Conservation (phyloP, 2,113 vertebrate genomes). For the Neofelis nebulosa region DNA sequence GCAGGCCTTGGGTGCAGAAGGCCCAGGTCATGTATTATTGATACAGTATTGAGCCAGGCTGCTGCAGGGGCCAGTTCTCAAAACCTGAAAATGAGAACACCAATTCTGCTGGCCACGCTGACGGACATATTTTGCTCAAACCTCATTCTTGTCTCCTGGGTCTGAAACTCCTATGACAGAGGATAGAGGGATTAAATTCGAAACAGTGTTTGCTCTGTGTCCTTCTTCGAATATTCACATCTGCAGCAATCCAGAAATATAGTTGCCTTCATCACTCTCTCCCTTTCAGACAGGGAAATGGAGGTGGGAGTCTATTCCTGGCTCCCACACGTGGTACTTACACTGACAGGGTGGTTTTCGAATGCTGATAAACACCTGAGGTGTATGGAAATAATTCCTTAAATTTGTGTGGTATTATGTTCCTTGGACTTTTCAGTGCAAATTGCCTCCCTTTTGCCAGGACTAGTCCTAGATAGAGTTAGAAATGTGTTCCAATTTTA, state of each 20-base stretch:
- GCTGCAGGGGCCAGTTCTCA: constrained; percentile 81
- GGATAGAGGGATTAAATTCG: neutral
- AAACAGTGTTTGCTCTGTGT: neutral
- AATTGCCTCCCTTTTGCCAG: neutral
- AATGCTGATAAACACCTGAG: neutral
- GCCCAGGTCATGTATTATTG: constrained; percentile 95
- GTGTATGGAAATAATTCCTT: neutral
- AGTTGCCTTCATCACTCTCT: neutral
- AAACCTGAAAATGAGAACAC: constrained; percentile 85
- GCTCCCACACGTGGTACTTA: neutral
- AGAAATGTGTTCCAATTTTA: neutral
- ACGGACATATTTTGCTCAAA: neutral
- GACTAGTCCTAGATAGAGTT: neutral
- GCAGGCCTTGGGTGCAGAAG: constrained; percentile 87
- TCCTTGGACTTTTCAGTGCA: neutral
- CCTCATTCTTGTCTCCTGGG: constrained; percentile 1
- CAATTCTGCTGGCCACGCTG: constrained; percentile 75
- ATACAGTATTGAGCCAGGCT: constrained; percentile 86
- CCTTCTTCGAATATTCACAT: neutral
- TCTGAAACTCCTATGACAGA: constrained; percentile 2
- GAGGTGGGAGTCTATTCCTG: neutral
- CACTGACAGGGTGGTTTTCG: neutral
- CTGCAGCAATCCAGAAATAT: neutral
- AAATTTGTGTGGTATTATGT: neutral
- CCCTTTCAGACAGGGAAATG: neutral